Conservation (phyloP, 1,140 invertebrate species). For the Triops longicaudatus region DNA sequence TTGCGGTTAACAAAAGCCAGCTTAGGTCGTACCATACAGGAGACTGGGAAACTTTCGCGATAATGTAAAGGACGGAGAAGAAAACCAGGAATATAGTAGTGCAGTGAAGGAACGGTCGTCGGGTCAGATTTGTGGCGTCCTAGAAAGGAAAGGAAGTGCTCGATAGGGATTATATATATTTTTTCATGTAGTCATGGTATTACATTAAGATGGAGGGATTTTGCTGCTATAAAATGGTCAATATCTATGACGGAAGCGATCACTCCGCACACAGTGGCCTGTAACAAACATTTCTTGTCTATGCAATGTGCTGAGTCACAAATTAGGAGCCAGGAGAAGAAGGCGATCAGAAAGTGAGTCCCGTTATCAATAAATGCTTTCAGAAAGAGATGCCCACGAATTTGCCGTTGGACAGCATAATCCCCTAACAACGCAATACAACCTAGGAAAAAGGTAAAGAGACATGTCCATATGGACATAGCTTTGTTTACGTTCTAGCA, state of each 20-base stretch:
- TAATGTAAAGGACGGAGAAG: neutral
- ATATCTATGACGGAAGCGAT: neutral
- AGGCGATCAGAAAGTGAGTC: neutral
- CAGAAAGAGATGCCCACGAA: neutral
- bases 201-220: neutral
- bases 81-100: neutral
- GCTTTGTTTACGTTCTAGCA: neutral
- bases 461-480: conserved; percentile 3
- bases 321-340: neutral
- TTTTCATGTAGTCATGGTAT: no score
- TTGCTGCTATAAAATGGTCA: neutral
- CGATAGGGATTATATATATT: neutral
- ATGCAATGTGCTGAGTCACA: neutral
- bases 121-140: neutral
- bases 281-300: neutral
- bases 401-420: neutral
- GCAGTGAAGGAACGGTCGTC: neutral
- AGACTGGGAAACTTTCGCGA: neutral
- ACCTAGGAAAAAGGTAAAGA: neutral
- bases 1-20: neutral
- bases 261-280: neutral
- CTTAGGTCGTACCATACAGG: neutral
- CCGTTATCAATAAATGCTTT: neutral
- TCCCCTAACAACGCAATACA: neutral
- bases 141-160: neutral